A percentile compares a stretch with the other conserved stretches of the same genome.
Evolutionary conservation across 2,113 vertebrate genomes (phyloP).

Genomic region (Heterotis niloticus): DNA sequence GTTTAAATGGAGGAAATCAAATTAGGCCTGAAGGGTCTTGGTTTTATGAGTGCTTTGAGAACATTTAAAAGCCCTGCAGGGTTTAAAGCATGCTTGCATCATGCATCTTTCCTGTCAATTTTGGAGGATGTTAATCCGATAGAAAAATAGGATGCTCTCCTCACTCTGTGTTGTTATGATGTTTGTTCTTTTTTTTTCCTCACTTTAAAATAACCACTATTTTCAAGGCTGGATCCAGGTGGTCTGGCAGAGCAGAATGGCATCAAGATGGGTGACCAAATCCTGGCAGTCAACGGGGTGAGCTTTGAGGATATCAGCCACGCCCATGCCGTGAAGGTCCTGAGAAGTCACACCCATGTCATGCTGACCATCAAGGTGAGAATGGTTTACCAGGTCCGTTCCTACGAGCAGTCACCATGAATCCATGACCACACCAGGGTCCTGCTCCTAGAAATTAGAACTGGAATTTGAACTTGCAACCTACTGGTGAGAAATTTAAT

Average conservation of each 20-base stretch:
- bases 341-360: slow-evolving; percentile 87
- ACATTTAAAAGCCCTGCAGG: neutral
- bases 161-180: neutral
- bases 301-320: slow-evolving; percentile 96
- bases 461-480: neutral
- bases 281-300: slow-evolving; percentile 92
- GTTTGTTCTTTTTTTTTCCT: neutral
- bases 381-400: neutral
- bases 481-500: neutral
- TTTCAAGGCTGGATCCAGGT: slow-evolving; percentile 80
- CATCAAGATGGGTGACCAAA: slow-evolving; percentile 95
- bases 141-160: neutral
- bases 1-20: neutral
- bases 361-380: slow-evolving; percentile 71
- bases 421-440: neutral
- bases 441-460: neutral
- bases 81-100: too few relatives aligned
- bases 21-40: too few relatives aligned
- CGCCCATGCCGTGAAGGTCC: slow-evolving; percentile 89
- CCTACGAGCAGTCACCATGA: too few relatives aligned
- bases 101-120: neutral
- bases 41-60: neutral
- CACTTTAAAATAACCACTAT: too few relatives aligned
- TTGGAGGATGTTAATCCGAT: neutral
- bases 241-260: slow-evolving; percentile 89